Percentiles rank a stretch among this genome's conserved stretches.
Evolutionary conservation across 2,113 vertebrate genomes (phyloP).

Genomic region (Scomber colias): DNA sequence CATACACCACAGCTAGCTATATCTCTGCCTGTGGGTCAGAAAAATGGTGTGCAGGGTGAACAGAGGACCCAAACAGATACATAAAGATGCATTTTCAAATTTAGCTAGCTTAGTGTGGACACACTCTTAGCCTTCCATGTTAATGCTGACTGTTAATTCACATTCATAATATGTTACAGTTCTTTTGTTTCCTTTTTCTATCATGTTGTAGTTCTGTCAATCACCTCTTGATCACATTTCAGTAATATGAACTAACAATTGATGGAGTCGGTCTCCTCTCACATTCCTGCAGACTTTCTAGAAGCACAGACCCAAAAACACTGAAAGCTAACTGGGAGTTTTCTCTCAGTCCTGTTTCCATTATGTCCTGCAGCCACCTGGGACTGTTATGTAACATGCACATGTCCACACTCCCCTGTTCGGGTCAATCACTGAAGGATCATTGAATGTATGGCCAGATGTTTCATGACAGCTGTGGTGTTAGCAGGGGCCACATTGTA

Average conservation of each 20-base stretch:
- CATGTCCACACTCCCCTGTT: conserved; percentile 18
- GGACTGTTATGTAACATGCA: conserved; percentile 45
- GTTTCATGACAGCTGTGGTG: neutral
- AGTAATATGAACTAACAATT: neutral
- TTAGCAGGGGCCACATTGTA: neutral
- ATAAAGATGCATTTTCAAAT: neutral
- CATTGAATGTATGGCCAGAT: conserved; percentile 15
- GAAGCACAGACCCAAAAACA: conserved; percentile 54
- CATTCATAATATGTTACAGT: neutral
- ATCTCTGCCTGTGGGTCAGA: too few relatives aligned
- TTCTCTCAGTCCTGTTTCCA: conserved; percentile 49
- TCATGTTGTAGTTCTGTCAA: neutral
- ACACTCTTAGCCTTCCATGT: neutral
- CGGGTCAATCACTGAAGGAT: conserved; percentile 31
- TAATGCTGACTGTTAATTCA: conserved; percentile 42
- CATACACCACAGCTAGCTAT: neutral
- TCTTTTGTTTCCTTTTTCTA: neutral
- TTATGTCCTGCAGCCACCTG: conserved; percentile 38
- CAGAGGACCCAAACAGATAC: neutral
- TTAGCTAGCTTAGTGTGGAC: neutral
- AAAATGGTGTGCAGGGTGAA: neutral
- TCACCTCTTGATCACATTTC: neutral
- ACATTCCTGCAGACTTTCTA: conserved; percentile 53
- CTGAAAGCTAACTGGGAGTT: conserved; percentile 24
- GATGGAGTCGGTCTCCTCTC: conserved; percentile 4